Percentiles rank a stretch among this genome's conserved stretches.
Evolutionary conservation across 2,113 vertebrate genomes (phyloP).

Genomic region (Dryoscopus gambensis): DNA sequence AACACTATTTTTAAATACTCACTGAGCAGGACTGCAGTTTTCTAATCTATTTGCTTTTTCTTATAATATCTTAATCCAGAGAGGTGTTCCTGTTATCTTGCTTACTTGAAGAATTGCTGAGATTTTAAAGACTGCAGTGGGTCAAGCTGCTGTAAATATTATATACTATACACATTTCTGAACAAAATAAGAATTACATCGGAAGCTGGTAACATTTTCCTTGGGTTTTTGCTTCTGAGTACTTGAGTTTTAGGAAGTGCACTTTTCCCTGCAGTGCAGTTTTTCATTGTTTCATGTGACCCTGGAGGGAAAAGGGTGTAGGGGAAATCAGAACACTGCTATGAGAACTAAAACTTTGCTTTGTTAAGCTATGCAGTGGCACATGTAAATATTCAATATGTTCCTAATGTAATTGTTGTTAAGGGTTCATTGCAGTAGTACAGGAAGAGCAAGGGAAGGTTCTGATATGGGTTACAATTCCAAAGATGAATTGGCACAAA

Average conservation of each 20-base stretch:
- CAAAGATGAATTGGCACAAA: conserved; percentile 45
- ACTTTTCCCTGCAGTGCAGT: conserved; percentile 21
- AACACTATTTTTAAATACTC: neutral
- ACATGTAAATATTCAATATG: conserved; percentile 67
- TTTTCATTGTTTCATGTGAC: conserved; percentile 68
- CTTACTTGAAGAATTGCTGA: neutral
- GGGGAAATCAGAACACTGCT: conserved; percentile 49
- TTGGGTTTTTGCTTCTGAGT: conserved; percentile 27
- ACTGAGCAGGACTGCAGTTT: neutral
- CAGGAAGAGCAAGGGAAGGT: conserved; percentile 70
- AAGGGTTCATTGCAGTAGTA: conserved; percentile 7
- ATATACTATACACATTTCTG: conserved; percentile 51
- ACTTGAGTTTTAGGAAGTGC: conserved; percentile 58
- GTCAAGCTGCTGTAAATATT: conserved; percentile 17
- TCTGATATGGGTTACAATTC: conserved; percentile 76
- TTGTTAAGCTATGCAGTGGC: conserved; percentile 56
- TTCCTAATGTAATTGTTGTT: conserved; percentile 63
- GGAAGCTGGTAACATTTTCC: conserved; percentile 50
- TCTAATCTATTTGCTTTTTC: neutral
- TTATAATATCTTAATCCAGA: neutral
- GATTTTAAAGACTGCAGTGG: conserved; percentile 25
- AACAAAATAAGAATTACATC: conserved; percentile 43
- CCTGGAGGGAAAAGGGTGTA: conserved; percentile 65
- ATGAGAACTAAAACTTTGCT: conserved; percentile 63
- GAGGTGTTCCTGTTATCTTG: conserved; percentile 12